phyloP scores from a whole-genome alignment of 2,888 invertebrate species.

The Parnassius orleans region DNA sequence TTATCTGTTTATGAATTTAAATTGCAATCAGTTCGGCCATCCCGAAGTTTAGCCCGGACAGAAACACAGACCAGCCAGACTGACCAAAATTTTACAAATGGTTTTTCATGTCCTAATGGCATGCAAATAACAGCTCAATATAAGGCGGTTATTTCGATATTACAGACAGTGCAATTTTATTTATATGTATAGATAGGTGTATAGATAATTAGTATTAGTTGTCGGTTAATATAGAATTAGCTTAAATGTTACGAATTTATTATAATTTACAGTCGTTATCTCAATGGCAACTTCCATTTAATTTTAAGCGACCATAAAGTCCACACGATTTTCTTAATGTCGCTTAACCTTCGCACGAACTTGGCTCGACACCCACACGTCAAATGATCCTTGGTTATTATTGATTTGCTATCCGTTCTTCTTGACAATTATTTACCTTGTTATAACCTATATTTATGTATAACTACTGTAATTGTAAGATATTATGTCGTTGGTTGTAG shows the following conservation, averaged over 20 bases:
- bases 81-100: too few relatives aligned
- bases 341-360: conserved; percentile 56
- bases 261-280: neutral
- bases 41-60: too few relatives aligned
- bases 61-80: too few relatives aligned
- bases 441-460: conserved; percentile 70
- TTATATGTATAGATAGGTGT: too few relatives aligned
- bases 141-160: too few relatives aligned
- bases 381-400: conserved; percentile 61
- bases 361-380: conserved; percentile 58
- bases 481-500: conserved; percentile 64
- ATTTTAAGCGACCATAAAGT: conserved; percentile 15
- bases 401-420: conserved; percentile 47
- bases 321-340: conserved; percentile 8
- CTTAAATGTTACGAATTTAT: neutral
- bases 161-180: too few relatives aligned
- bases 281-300: conserved; percentile 16
- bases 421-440: conserved; percentile 68
- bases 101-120: too few relatives aligned
- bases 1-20: too few relatives aligned
- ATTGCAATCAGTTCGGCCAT: too few relatives aligned
- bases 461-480: conserved; percentile 67
- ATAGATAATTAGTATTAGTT: too few relatives aligned
- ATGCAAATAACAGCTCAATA: too few relatives aligned
- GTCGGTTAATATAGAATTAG: too few relatives aligned